Conservation (phyloP, 1,140 invertebrate genomes). For the Dendroctonus ponderosae region DNA sequence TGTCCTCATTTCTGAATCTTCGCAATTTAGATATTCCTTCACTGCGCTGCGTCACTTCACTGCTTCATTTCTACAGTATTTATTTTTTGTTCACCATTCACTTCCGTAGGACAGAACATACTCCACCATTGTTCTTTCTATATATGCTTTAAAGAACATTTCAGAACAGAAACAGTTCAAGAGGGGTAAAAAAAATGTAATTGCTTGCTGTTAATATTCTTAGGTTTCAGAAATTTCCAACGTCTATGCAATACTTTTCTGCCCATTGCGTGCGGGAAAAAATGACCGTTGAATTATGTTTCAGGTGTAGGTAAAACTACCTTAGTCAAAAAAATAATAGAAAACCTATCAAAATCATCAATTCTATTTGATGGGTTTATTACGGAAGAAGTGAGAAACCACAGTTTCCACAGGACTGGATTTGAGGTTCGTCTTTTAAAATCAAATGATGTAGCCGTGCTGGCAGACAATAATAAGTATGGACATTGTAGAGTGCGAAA, state of each 20-base stretch:
- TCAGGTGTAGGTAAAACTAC: conserved; percentile 66
- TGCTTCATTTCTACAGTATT: no score
- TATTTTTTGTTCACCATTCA: no score
- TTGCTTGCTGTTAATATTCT: no score
- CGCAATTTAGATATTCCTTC: no score
- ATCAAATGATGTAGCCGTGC: conserved; percentile 45
- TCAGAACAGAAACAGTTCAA: no score
- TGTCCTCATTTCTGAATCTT: no score
- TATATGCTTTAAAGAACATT: no score
- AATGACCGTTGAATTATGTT: conserved; percentile 8
- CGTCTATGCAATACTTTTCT: conserved; percentile 5
- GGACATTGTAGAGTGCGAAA: neutral
- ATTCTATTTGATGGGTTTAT: conserved; percentile 58
- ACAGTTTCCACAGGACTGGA: conserved; percentile 54
- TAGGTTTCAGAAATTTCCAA: no score
- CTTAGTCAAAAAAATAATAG: conserved; percentile 55
- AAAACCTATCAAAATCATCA: conserved; percentile 44
- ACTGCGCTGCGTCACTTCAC: no score
- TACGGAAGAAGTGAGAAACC: conserved; percentile 60
- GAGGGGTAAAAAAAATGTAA: no score
- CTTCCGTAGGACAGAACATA: no score
- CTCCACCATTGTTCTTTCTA: no score
- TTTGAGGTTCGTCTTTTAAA: conserved; percentile 62
- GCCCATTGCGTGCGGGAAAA: neutral
- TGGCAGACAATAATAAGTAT: conserved; percentile 53